Conservation (phyloP, 2,113 vertebrate species). For the Prietella phreatophila region DNA sequence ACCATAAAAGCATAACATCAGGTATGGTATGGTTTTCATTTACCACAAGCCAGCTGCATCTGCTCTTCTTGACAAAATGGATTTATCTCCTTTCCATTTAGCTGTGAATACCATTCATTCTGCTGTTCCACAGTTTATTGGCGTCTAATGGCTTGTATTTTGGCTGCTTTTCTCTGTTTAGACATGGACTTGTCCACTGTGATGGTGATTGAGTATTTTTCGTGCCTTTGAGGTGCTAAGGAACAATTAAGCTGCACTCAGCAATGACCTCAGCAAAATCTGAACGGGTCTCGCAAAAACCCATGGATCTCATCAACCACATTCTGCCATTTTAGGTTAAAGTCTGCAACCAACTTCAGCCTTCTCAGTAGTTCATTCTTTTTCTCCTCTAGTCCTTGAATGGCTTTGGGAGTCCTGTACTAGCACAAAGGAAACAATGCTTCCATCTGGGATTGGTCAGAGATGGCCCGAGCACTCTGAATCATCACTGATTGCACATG, state of each 20-base stretch:
- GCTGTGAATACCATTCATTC: slow-evolving; percentile 45
- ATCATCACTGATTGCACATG: slow-evolving; percentile 75
- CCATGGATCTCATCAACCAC: slow-evolving; percentile 22
- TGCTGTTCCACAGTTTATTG: slow-evolving; percentile 37
- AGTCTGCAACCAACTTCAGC: slow-evolving; percentile 39
- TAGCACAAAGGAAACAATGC: slow-evolving; percentile 49
- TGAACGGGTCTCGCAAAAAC: slow-evolving; percentile 24
- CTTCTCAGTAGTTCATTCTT: slow-evolving; percentile 52
- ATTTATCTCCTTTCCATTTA: slow-evolving; percentile 42
- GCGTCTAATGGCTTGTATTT: slow-evolving; percentile 37
- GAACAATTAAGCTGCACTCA: slow-evolving; percentile 48
- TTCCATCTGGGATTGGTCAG: slow-evolving; percentile 74
- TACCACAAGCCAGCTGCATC: slow-evolving; percentile 34
- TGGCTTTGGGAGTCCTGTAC: slow-evolving; percentile 51
- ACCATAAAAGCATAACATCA: slow-evolving; percentile 33
- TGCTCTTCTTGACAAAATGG: slow-evolving; percentile 47
- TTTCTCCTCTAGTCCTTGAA: slow-evolving; percentile 45
- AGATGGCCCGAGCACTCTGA: slow-evolving; percentile 52
- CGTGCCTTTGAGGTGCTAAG: slow-evolving; percentile 55
- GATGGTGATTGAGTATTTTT: slow-evolving; percentile 56
- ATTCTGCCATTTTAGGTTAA: slow-evolving; percentile 54
- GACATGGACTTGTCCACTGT: slow-evolving; percentile 46
- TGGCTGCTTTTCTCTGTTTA: slow-evolving; percentile 58
- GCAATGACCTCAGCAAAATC: slow-evolving; percentile 45
- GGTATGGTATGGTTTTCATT: slow-evolving; percentile 21